phyloP scores from a whole-genome alignment of 2,797 vertebrate species.

The Heteromormyrus szaboi region DNA sequence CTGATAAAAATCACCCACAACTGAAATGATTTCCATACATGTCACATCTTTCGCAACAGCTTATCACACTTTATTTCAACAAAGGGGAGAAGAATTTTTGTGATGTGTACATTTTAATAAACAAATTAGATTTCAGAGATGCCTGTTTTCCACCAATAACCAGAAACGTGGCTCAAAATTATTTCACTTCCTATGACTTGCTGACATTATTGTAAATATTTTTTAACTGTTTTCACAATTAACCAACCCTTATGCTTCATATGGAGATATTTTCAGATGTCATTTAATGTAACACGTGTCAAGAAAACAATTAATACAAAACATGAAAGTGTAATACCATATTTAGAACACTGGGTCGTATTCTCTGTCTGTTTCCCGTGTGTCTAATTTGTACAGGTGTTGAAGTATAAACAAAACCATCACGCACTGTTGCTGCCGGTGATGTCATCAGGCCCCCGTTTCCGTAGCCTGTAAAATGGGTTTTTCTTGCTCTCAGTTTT shows the following conservation, averaged over 20 bases:
- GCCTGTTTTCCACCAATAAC: slow-evolving; percentile 14
- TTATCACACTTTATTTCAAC: slow-evolving; percentile 45
- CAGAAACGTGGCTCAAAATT: neutral
- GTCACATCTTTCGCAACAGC: slow-evolving; percentile 38
- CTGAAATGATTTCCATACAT: neutral
- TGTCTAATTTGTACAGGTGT: slow-evolving; percentile 11
- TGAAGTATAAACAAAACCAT: neutral
- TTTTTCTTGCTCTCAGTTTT: neutral
- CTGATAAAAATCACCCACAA: neutral
- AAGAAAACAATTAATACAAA: slow-evolving; percentile 25
- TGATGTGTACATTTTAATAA: neutral
- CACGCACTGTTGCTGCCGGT: neutral
- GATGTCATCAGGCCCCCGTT: neutral
- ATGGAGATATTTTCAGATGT: neutral
- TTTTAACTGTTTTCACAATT: neutral
- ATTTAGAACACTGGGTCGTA: neutral
- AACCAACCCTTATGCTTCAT: neutral
- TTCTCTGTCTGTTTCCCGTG: neutral
- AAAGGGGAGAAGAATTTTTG: neutral
- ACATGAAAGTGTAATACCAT: slow-evolving; percentile 16
- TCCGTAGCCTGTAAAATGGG: neutral
- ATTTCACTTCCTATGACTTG: neutral
- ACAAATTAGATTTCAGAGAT: neutral
- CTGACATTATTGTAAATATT: neutral
- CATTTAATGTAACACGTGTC: neutral